These are phyloP conservation scores for Myotis lucifugus DNA, from an alignment of 2,113 vertebrate genomes.

Conservation along the genomic window DNA sequence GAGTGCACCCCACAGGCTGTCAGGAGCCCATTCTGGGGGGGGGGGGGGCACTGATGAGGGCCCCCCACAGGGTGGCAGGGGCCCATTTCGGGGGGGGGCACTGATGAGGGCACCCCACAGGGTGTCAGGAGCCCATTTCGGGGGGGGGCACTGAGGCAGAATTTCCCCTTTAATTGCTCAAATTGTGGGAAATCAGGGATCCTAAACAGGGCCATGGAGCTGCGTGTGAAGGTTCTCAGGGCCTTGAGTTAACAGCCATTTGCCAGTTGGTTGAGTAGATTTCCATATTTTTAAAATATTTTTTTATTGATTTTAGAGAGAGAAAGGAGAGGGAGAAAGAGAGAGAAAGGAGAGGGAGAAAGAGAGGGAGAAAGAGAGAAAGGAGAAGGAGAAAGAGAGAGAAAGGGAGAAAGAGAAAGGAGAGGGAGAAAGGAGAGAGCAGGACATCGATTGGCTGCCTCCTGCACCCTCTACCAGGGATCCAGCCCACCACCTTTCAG, in stretches of 20 bases:
- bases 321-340: too few relatives aligned
- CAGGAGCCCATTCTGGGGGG: background rate
- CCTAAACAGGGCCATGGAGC: background rate
- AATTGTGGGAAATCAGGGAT: background rate
- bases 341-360: too few relatives aligned
- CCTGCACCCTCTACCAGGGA: too few relatives aligned
- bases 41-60: too few relatives aligned
- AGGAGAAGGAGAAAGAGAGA: too few relatives aligned
- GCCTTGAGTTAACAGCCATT: background rate
- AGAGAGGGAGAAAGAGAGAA: too few relatives aligned
- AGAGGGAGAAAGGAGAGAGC: too few relatives aligned
- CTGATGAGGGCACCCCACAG: accelerated
- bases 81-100: too few relatives aligned
- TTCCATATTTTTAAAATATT: background rate
- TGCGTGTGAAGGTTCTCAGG: accelerated
- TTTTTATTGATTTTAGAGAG: too few relatives aligned
- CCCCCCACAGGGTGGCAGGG: background rate
- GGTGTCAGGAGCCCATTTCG: background rate
- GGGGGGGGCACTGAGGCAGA: background rate
- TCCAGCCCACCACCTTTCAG: too few relatives aligned
- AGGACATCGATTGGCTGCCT: too few relatives aligned
- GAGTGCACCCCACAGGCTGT: accelerated
- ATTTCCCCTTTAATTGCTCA: background rate
- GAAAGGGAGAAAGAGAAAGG: too few relatives aligned
- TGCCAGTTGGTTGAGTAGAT: background rate